Evolutionary conservation across 30 jellyfish, hydroid and myxozoan species (phyloP).

Genomic region (Aurelia aurita complex sp. Pacific): DNA sequence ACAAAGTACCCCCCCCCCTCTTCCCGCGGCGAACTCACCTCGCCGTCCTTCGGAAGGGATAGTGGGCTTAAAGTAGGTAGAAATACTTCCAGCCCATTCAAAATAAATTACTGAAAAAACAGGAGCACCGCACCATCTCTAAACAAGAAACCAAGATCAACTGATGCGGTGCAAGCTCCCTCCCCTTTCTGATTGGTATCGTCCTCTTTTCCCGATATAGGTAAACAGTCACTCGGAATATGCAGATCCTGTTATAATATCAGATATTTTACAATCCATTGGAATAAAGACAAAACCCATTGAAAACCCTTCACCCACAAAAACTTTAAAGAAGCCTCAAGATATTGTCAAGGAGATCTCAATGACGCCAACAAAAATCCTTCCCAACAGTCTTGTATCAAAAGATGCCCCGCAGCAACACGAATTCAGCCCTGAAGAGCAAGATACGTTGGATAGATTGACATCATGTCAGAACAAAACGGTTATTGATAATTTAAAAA

Average conservation of each 20-base stretch:
- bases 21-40: no score
- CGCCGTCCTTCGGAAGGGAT: no score
- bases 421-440: constrained; percentile 58
- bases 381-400: constrained; percentile 12
- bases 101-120: no score
- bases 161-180: no score
- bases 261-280: constrained; percentile 30
- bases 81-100: no score
- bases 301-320: constrained; percentile 2
- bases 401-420: constrained; percentile 19
- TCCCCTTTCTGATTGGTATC: background rate
- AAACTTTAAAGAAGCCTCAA: constrained; percentile 34
- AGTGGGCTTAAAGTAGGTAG: no score
- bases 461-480: constrained; percentile 34
- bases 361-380: constrained; percentile 30
- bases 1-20: no score
- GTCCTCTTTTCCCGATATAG: background rate
- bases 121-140: no score
- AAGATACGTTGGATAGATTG: constrained; percentile 52
- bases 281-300: constrained; percentile 49
- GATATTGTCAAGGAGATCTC: constrained; percentile 51
- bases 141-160: no score
- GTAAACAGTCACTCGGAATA: constrained; percentile 68
- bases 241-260: constrained; percentile 58
- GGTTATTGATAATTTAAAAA: constrained; percentile 20